Base-by-base conservation (phyloP, 1,140 invertebrate genomes). In the Bombus picipes region DNA sequence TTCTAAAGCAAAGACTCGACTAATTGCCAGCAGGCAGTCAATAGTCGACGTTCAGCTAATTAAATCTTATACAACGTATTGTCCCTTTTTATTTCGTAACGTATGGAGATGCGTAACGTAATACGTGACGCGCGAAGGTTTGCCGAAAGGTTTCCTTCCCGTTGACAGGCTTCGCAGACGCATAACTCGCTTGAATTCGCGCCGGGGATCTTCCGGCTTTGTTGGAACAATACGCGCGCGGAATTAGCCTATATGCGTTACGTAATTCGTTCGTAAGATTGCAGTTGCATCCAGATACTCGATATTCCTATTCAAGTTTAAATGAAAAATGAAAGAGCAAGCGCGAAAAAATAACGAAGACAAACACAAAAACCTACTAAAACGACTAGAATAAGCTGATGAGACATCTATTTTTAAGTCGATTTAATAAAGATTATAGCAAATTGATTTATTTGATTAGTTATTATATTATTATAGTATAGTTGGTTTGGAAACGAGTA, bases 101-200 rank as follows among this genome's bases (percentile, higher is more conserved):
- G 62, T 72, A 39, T 43, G 3, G 1, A 73, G 18, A 53, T 62
- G 53, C 3, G 90, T 91, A 91, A 91, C 66, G 18, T 76, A 75
- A 91, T 90, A 87, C 79, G n/a, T 15, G 59, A 25, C 47, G 15
- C n/a, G 53, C 59, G 32, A 34, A 53, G 47, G 66, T 80, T 70
- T 41, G 22, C 15, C 18, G 59, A 81, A 87, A 71, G 88, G 90
- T 72, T 91, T 91, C 90, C 81, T 72, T 37, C 32, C 53, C 57
- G 9, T 81, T 89, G 81, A 62, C 57, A 59, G 83, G 89, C 81
- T 89, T 87, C 90, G 72, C 71, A 25, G 70, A 9, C 62, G 74
- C 59, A 80, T 86, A 82, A 84, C 83, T 89, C 28, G 34, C 72
- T 41, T 8, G 65, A 53, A 71, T 71, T 72, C 68, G 66, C n/a